These are phyloP conservation scores for Heliconius cydno DNA, from an alignment of 2,888 invertebrate species.

Conservation along the genomic window DNA sequence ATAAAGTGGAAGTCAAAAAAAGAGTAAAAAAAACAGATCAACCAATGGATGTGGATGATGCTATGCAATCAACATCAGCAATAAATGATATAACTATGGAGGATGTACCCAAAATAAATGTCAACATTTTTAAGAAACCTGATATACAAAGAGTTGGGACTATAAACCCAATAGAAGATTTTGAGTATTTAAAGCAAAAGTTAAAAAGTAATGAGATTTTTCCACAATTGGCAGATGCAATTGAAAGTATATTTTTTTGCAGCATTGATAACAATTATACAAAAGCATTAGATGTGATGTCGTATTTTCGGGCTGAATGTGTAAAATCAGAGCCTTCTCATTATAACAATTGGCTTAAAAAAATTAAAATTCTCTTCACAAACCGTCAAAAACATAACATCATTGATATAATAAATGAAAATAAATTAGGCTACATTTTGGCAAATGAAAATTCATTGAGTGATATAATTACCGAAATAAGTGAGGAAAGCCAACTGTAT, in stretches of 20 bases:
- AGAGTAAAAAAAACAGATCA: constrained; percentile 56
- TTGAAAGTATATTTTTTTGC: constrained; percentile 69
- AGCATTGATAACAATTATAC: constrained; percentile 69
- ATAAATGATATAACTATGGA: constrained; percentile 45
- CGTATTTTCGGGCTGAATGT: constrained; percentile 68
- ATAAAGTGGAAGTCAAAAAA: constrained; percentile 67
- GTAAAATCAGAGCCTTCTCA: constrained; percentile 61
- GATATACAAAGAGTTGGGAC: constrained; percentile 79
- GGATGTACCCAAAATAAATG: constrained; percentile 61
- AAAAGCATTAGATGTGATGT: constrained; percentile 69
- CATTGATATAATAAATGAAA: constrained; percentile 60
- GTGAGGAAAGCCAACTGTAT: constrained; percentile 73
- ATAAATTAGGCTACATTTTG: constrained; percentile 66
- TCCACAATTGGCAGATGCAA: constrained; percentile 66
- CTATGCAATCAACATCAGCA: constrained; percentile 47
- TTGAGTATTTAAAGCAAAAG: constrained; percentile 69
- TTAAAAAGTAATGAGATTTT: constrained; percentile 61
- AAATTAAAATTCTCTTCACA: constrained; percentile 63
- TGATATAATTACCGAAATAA: constrained; percentile 58
- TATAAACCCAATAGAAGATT: constrained; percentile 85
- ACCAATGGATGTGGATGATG: constrained; percentile 45
- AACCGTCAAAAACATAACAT: constrained; percentile 62
- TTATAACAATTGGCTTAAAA: constrained; percentile 74
- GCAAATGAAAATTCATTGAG: constrained; percentile 70
- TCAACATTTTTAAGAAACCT: constrained; percentile 52